Base-by-base conservation (phyloP, 2,113 vertebrate species). In the Donacobius atricapilla region DNA sequence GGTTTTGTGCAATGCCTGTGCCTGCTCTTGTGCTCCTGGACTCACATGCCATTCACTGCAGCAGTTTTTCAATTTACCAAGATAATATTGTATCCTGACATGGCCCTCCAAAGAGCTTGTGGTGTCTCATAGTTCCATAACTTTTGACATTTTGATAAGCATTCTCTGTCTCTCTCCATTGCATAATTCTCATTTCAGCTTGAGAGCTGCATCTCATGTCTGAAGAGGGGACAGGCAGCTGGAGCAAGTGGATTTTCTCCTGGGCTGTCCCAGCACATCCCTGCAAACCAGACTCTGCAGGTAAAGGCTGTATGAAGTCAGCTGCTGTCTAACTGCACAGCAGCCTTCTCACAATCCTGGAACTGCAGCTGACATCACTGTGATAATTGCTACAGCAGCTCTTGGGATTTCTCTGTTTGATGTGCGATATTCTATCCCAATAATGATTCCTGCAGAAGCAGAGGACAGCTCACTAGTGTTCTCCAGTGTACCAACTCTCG, bases 321-420 rank as follows among this genome's bases (percentile, higher is more conserved):
- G 39, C 15, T 10, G 14, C 73, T 79, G 35, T 27, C 72, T 13
- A 17, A 37, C 39, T 20, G 22, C 69, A 53, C 58, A 51, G 72
- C 45, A 80, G 72, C 82, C 39, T 64, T 35, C 50, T 57, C 65
- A 28, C 0, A 5, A 2, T 9, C 56, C 75, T 3, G 14, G 66
- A 66, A 48, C 21, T 0, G 0, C 63, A 66, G 31, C 1, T 5
- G 4, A 15, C 2, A 5, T 30, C 61, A 10, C n/a, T 4, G 5
- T 3, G 15, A 40, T 22, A 57, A 66, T 0, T 76, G 66, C 72
- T 57, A 45, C 56, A 71, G 51, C 47, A 86, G 56, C 28, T 39
- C 42, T 82, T 78, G 70, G 25, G 23, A 47, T 79, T 91, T 66
- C 56, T 24, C 60, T 25, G 0, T 19, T 30, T 33, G 24, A 28